These are phyloP conservation scores for Prunella fulvescens DNA, from an alignment of 2,113 vertebrate species.

Conservation along the genomic window DNA sequence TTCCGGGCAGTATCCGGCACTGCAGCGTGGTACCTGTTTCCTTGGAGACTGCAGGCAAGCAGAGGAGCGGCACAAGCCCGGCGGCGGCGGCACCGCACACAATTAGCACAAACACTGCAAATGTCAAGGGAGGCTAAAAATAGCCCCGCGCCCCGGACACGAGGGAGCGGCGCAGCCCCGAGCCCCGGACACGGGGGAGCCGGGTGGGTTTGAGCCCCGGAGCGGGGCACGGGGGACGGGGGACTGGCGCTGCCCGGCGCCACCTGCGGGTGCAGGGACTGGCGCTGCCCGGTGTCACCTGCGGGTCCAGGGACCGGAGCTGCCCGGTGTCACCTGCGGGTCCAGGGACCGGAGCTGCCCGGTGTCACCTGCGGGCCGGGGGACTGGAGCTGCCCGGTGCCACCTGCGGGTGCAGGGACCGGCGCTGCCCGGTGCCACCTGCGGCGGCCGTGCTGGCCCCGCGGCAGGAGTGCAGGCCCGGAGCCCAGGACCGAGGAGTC, in stretches of 20 bases:
- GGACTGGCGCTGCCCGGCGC: too few species aligned
- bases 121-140: constrained; percentile 70
- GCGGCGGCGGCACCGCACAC: neutral
- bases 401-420: too few species aligned
- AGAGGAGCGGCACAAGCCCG: neutral
- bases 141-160: neutral
- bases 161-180: neutral
- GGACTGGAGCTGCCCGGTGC: too few species aligned
- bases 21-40: constrained; percentile 67
- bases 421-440: neutral
- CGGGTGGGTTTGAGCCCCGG: too few species aligned
- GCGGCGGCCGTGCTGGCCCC: neutral
- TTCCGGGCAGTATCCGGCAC: constrained; percentile 18
- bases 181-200: too few species aligned
- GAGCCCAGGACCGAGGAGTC: accelerated
- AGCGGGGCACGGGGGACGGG: too few species aligned
- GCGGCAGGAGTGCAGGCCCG: neutral
- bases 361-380: too few species aligned
- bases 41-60: constrained; percentile 65
- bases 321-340: too few species aligned
- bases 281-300: too few species aligned
- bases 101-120: constrained; percentile 53
- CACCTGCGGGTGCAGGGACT: too few species aligned
- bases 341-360: too few species aligned
- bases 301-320: too few species aligned